Conservation (phyloP, 2,888 invertebrate genomes). For the Coecobrya sp. region DNA sequence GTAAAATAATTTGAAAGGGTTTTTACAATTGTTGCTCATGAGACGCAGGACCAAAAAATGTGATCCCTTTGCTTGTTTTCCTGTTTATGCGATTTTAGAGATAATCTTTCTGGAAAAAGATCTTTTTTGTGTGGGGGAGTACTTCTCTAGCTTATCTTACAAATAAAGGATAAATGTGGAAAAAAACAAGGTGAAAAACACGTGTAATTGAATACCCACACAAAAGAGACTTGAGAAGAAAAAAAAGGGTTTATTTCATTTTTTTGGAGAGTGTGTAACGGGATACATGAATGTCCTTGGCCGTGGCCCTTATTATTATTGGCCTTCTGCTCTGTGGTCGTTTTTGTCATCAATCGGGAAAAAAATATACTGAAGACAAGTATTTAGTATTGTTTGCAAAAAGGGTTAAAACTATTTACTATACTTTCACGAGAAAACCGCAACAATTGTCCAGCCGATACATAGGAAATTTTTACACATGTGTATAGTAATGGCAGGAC, state of each 20-base stretch:
- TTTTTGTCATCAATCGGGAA: background rate
- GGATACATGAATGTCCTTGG: background rate
- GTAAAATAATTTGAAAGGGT: background rate
- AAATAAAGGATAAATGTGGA: conserved; percentile 2
- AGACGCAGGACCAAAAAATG: background rate
- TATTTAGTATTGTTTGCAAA: background rate
- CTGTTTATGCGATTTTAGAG: conserved; percentile 7
- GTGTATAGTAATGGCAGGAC: background rate
- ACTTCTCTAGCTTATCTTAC: background rate
- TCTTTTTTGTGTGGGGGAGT: background rate
- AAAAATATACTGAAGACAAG: too few relatives aligned
- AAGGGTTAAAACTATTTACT: conserved; percentile 10
- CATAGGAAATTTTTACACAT: background rate
- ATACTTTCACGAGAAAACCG: conserved; percentile 13
- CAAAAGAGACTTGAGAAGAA: background rate
- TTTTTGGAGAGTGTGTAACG: background rate
- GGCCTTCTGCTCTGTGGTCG: background rate
- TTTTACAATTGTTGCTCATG: conserved; percentile 4
- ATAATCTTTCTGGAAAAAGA: conserved; percentile 26
- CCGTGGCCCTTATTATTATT: conserved; percentile 33
- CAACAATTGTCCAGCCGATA: conserved; percentile 53
- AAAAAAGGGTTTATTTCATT: conserved; percentile 8
- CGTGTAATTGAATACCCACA: conserved; percentile 57
- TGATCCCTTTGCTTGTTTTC: conserved; percentile 5
- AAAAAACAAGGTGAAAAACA: conserved; percentile 81